Percentiles rank a stretch among this genome's conserved stretches.
Conservation (phyloP, 2,888 invertebrate genomes). For the Fragum fragum region DNA sequence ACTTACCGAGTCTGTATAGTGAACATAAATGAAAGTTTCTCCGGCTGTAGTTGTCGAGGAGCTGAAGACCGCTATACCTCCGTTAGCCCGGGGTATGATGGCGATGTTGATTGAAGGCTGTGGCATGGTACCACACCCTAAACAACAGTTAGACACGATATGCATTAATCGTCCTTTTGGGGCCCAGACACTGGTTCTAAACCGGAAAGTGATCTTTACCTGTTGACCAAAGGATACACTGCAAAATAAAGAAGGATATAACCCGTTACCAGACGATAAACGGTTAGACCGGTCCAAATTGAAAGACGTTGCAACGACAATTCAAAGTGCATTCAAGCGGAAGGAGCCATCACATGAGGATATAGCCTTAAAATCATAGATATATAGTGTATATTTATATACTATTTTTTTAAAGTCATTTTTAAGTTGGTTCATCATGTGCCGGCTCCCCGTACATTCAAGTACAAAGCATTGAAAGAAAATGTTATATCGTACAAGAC, state of each 20-base stretch:
- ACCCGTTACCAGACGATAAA: too few species aligned
- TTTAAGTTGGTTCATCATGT: too few species aligned
- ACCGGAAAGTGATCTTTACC: constrained; percentile 65
- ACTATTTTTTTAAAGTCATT: too few species aligned
- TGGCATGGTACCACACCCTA: constrained; percentile 49
- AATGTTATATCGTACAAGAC: too few species aligned
- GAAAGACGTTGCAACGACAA: too few species aligned
- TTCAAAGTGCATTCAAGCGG: too few species aligned
- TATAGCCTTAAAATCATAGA: too few species aligned
- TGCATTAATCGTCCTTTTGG: constrained; percentile 57
- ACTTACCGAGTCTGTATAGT: constrained; percentile 64
- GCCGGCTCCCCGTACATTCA: too few species aligned
- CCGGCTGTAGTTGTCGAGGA: constrained; percentile 57
- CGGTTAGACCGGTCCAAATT: too few species aligned
- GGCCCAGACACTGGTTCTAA: constrained; percentile 48
- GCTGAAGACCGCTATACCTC: constrained; percentile 58
- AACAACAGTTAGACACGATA: constrained; percentile 70
- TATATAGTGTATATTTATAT: too few species aligned
- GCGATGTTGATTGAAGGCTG: constrained; percentile 66
- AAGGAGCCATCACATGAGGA: too few species aligned
- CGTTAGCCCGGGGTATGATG: constrained; percentile 51
- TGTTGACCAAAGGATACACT: constrained; percentile 66
- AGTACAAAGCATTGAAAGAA: too few species aligned
- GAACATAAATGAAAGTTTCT: constrained; percentile 58
- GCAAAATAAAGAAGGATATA: constrained; percentile 5